phyloP scores from a whole-genome alignment of 2,888 invertebrate genomes.

The Drosophila kokeensis region DNA sequence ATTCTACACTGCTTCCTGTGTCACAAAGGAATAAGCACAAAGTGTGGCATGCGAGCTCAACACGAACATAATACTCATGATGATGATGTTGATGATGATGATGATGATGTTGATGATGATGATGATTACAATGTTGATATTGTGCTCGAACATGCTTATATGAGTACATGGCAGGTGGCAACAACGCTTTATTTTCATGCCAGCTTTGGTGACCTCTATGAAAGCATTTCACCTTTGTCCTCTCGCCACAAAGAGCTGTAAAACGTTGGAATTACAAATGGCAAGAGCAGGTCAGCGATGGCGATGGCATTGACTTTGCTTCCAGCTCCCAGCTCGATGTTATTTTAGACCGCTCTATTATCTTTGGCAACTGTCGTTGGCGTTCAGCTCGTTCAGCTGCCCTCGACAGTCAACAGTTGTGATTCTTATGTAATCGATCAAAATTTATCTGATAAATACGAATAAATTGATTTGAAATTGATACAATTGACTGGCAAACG shows the following conservation, averaged over 20 bases:
- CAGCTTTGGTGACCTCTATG: slow-evolving; percentile 55
- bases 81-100: slow-evolving; percentile 9
- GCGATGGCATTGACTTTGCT: not conserved
- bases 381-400: not conserved
- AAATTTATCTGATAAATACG: slow-evolving; percentile 14
- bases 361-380: slow-evolving; percentile 9
- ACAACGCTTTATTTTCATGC: slow-evolving; percentile 19
- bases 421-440: slow-evolving; percentile 30
- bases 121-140: slow-evolving; percentile 35
- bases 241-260: slow-evolving; percentile 41
- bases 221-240: slow-evolving; percentile 40
- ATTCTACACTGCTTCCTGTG: slow-evolving; percentile 21
- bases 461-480: slow-evolving; percentile 18
- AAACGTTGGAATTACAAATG: slow-evolving; percentile 18
- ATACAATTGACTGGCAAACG: not conserved
- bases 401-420: slow-evolving; percentile 25
- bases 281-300: slow-evolving; percentile 29
- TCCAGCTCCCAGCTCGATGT: not conserved
- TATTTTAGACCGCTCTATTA: not conserved
- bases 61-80: slow-evolving; percentile 25
- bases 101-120: not conserved
- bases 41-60: slow-evolving; percentile 28
- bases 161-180: slow-evolving; percentile 10
- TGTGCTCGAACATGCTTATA: slow-evolving; percentile 11
- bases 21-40: slow-evolving; percentile 36